These are phyloP conservation scores for Arion vulgaris DNA, from an alignment of 1,140 invertebrate genomes.

Conservation along the genomic window DNA sequence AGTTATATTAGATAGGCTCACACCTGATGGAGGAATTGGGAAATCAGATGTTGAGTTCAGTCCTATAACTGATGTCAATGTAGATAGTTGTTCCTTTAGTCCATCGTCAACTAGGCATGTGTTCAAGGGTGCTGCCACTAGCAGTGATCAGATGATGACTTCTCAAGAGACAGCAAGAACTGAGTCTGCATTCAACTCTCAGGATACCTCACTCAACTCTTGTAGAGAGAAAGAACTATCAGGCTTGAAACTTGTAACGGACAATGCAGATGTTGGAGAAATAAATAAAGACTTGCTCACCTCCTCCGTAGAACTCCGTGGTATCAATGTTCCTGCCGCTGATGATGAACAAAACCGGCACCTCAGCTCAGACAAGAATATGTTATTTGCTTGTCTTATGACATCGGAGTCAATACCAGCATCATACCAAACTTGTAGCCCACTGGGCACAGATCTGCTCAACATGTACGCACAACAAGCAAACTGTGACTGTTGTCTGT, in stretches of 20 bases:
- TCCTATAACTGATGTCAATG: not conserved
- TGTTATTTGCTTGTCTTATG: not conserved
- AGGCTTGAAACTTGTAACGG: not conserved
- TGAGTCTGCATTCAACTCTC: not conserved
- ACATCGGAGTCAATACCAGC: slow-evolving; percentile 30
- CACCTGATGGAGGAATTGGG: not conserved
- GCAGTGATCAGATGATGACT: not conserved
- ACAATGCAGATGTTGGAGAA: not conserved
- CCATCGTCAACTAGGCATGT: not conserved
- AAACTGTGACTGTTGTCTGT: slow-evolving; percentile 82
- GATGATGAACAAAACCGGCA: not conserved
- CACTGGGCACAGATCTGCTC: slow-evolving; percentile 87
- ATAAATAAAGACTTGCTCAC: not conserved
- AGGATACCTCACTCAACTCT: not conserved
- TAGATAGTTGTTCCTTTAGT: not conserved
- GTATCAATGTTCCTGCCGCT: not conserved
- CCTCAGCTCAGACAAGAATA: not conserved
- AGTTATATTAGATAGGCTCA: not conserved
- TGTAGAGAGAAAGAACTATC: not conserved
- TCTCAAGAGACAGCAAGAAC: not conserved
- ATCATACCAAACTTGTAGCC: slow-evolving; percentile 75
- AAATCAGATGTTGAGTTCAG: not conserved
- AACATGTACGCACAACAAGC: slow-evolving; percentile 92
- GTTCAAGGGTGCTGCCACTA: not conserved
- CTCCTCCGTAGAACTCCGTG: slow-evolving; percentile 35